Evolutionary conservation across 2,113 vertebrate species (phyloP).

Genomic region (Chaetodon trifascialis): DNA sequence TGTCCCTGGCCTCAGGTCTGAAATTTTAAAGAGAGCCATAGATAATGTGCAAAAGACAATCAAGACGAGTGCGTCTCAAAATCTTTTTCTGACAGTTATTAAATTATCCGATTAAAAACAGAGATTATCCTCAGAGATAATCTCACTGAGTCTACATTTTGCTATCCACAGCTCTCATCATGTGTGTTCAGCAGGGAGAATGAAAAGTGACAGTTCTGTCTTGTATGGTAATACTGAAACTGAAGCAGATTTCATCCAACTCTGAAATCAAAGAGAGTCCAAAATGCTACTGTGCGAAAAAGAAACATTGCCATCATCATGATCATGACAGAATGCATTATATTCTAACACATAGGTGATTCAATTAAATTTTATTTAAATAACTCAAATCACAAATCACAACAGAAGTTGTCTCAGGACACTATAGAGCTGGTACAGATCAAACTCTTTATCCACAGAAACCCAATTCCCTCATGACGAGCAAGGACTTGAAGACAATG

Average conservation of each 20-base stretch:
- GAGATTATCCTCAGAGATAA: slow-evolving; percentile 57
- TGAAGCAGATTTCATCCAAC: not conserved
- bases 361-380: too few relatives aligned
- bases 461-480: too few relatives aligned
- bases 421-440: too few relatives aligned
- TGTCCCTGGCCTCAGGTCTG: slow-evolving; percentile 2
- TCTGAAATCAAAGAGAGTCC: not conserved
- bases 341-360: not conserved
- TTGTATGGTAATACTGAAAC: not conserved
- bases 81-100: slow-evolving; percentile 39
- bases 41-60: slow-evolving; percentile 30
- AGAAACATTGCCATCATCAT: not conserved
- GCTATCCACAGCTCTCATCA: slow-evolving; percentile 7
- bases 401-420: too few relatives aligned
- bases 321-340: not conserved
- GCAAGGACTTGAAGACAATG: too few relatives aligned
- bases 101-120: slow-evolving; percentile 58
- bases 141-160: slow-evolving; percentile 18
- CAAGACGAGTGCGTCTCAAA: slow-evolving; percentile 47
- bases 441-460: too few relatives aligned
- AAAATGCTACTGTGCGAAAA: not conserved
- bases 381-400: too few relatives aligned
- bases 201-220: slow-evolving; percentile 22
- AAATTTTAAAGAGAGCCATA: slow-evolving; percentile 25
- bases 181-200: slow-evolving; percentile 33